phyloP scores from a whole-genome alignment of 2,113 vertebrate species.

The Oncorhynchus masou region DNA sequence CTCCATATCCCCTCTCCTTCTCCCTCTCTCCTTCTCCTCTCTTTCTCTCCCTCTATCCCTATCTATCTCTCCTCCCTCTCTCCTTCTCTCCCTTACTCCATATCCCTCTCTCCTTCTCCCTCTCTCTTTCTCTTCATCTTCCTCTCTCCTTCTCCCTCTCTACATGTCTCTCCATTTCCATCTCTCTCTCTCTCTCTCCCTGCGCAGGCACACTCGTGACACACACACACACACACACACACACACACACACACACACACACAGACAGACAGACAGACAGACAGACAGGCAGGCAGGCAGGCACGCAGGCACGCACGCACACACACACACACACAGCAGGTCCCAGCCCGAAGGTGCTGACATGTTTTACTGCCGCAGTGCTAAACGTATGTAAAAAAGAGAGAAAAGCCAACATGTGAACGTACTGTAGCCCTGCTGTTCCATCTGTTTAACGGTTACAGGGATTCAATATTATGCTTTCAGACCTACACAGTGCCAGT shows the following conservation, averaged over 20 bases:
- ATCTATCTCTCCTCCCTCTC: too few relatives aligned
- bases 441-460: slow-evolving; percentile 50
- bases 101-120: too few relatives aligned
- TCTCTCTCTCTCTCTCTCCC: slow-evolving; percentile 22
- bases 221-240: not conserved
- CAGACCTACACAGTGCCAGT: slow-evolving; percentile 45
- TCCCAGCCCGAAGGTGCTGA: slow-evolving; percentile 45
- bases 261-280: not conserved
- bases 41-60: not conserved
- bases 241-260: not conserved
- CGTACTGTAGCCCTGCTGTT: slow-evolving; percentile 35
- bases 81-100: not conserved
- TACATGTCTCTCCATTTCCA: not conserved
- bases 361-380: slow-evolving; percentile 56
- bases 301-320: too few relatives aligned
- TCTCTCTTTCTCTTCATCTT: not conserved
- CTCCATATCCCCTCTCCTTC: slow-evolving; percentile 5
- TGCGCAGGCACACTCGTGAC: too few relatives aligned
- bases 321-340: slow-evolving; percentile 3
- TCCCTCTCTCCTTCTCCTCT: not conserved
- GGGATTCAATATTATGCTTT: slow-evolving; percentile 54
- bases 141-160: too few relatives aligned
- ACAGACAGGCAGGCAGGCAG: too few relatives aligned
- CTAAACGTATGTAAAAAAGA: slow-evolving; percentile 51
- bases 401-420: slow-evolving; percentile 52